Evolutionary conservation across 1,140 invertebrate species (phyloP), one percentile per base, ranked within the genome.

Genomic region (Saxidomus purpurata): DNA sequence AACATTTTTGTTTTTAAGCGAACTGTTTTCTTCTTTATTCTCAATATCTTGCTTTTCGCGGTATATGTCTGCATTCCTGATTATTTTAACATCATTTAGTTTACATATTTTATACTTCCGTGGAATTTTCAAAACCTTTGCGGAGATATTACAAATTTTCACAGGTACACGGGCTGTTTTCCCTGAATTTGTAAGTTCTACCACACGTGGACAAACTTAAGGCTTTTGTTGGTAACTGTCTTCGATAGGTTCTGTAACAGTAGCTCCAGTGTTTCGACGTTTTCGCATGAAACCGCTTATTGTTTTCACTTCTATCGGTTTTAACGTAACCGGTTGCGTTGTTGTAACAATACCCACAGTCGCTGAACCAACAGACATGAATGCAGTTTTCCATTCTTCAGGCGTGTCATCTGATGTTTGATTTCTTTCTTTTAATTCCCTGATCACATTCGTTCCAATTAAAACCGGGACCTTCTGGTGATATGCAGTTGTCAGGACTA

Each of bases 221-320:
- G 49, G n/a, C 3, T 36, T 81, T 19, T 49, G 49, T 6, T 31
- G 6, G 4, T 13, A 36, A 38, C 13, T 77, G 13, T 36, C 40
- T 31, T 77, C 74, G 13, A 43, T 36, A 3, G 4, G 40, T 81
- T 81, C 77, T 31, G 3, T 81, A 13, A 81, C 77, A 31, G 77
- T 25, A 25, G 47, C 25, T 34, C 25, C 0, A 81, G 0, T 31
- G 15, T 81, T 38, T n/a, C 28, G 49, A 8, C 13, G 13, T 0
- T 81, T 81, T 34, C 77, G 17, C 28, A 77, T 0, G 38, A 36
- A 19, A 38, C 74, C 74, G 15, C 19, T 76, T 25, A 36, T 40
- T 76, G 77, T 49, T n/a, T 17, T 8, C 8, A 11, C 15, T 80
- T 80, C 40, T 17, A 19, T 52, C 9, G 77, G 77, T 28, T 49